These are phyloP conservation scores for Hypomecis atomaria DNA, from an alignment of 2,888 invertebrate genomes.

Conservation along the genomic window DNA sequence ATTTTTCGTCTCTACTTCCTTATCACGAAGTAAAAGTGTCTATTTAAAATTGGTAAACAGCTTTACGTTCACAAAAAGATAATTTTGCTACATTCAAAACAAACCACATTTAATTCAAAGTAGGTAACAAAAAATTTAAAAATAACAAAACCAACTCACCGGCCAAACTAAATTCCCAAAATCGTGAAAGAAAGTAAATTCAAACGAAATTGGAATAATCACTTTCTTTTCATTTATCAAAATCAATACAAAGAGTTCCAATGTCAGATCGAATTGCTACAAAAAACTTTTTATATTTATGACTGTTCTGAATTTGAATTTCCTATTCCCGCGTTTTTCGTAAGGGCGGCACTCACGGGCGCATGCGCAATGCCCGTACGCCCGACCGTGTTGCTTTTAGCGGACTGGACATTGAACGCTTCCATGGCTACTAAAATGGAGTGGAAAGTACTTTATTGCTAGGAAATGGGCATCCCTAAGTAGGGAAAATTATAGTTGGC, in stretches of 20 bases:
- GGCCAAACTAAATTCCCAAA: neutral
- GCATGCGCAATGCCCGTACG: constrained; percentile 61
- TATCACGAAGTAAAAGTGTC: too few relatives aligned
- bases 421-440: constrained; percentile 63
- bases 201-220: constrained; percentile 4
- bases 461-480: constrained; percentile 47
- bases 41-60: too few relatives aligned
- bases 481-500: constrained; percentile 37
- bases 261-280: neutral
- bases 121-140: too few relatives aligned
- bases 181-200: neutral
- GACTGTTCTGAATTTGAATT: constrained; percentile 30
- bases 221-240: constrained; percentile 21
- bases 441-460: constrained; percentile 57
- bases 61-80: too few relatives aligned
- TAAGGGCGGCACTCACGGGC: constrained; percentile 51
- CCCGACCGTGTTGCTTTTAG: constrained; percentile 69
- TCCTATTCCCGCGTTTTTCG: constrained; percentile 44
- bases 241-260: constrained; percentile 26
- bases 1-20: neutral
- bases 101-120: too few relatives aligned
- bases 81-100: too few relatives aligned
- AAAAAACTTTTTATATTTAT: constrained; percentile 27
- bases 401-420: constrained; percentile 72
- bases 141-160: too few relatives aligned